Evolutionary conservation across 2,113 vertebrate genomes (phyloP), one percentile per base, ranked within the genome.

Genomic region (Tachysurus fulvidraco): DNA sequence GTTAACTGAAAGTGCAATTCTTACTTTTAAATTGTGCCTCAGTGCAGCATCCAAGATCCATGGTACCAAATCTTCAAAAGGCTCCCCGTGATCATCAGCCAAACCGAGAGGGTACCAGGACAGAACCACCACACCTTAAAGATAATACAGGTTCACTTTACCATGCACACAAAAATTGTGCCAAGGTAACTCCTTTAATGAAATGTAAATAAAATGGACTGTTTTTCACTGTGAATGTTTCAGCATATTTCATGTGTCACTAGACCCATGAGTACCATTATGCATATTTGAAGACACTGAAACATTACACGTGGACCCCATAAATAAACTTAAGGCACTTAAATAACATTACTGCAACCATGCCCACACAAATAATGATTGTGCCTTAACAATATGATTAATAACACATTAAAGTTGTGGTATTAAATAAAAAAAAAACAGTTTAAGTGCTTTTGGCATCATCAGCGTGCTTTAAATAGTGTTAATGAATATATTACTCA

Each of bases 71-170:
- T 97, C 96, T 87, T 97, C 96, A 6, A 95, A 94, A 71, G 96
- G 94, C 69, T 97, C 96, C 16, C 96, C 96, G 0, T 96, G 95
- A 86, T 97, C 94, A 90, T 97, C 97, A 23, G 96, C 96, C 90
- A 96, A 92, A 77, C 96, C 96, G 11, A 95, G 95, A 21, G 97
- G 97, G 89, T 97, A 97, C 97, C 97, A 98, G 81, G 96, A 97
- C 90, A 98, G 91, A 52, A 97, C 96, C 90, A 97, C 91, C 65
- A 97, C 97, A 11, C 97, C 97, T 98, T 36, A 60, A 16, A 81
- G 30, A 81, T 21, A 81, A 60, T 81, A 60, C 12, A 80, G 21
- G 19, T 80, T 80, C 78, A 36, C 55, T 80, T 19, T 28, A 80
- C 54, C 2, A 52, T 52, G 21, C 19, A 50, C 46, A 46, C 25